phyloP scores from a whole-genome alignment of 1,140 invertebrate genomes.

The Pseudomyrmex gracilis region DNA sequence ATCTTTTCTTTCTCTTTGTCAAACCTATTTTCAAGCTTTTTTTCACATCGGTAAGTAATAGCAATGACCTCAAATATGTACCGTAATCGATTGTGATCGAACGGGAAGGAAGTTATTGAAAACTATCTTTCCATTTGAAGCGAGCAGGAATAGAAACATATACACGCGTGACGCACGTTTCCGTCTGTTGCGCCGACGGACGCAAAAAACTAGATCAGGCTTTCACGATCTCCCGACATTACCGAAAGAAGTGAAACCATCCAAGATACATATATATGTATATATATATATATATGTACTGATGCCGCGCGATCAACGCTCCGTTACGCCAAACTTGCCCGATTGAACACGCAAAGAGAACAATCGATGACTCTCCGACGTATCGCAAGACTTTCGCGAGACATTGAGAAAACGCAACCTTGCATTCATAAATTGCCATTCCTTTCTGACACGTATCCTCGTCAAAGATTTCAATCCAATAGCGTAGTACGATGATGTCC shows the following conservation, averaged over 20 bases:
- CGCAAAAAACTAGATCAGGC: constrained; percentile 63
- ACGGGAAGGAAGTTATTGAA: constrained; percentile 58
- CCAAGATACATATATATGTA: not conserved
- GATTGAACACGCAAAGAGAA: constrained; percentile 10
- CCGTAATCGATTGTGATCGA: constrained; percentile 13
- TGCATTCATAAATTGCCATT: constrained; percentile 20
- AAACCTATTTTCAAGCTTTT: constrained; percentile 13
- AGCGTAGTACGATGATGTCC: not conserved
- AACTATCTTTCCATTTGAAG: constrained; percentile 67
- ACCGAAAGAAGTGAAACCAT: constrained; percentile 66
- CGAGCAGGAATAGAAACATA: not conserved
- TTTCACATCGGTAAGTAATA: constrained; percentile 12
- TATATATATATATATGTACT: not conserved
- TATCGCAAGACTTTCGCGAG: constrained; percentile 22
- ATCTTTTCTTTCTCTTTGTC: constrained; percentile 3
- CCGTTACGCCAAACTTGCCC: constrained; percentile 25
- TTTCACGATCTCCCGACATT: constrained; percentile 67
- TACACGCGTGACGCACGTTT: constrained; percentile 52
- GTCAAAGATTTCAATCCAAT: not conserved
- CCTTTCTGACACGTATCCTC: constrained; percentile 33
- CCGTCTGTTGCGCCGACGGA: constrained; percentile 32
- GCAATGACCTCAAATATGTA: constrained; percentile 41
- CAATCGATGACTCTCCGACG: not conserved
- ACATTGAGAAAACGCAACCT: constrained; percentile 2
- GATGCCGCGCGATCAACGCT: not conserved